Conservation (phyloP, 2,113 vertebrate species). For the Eclectus roratus region DNA sequence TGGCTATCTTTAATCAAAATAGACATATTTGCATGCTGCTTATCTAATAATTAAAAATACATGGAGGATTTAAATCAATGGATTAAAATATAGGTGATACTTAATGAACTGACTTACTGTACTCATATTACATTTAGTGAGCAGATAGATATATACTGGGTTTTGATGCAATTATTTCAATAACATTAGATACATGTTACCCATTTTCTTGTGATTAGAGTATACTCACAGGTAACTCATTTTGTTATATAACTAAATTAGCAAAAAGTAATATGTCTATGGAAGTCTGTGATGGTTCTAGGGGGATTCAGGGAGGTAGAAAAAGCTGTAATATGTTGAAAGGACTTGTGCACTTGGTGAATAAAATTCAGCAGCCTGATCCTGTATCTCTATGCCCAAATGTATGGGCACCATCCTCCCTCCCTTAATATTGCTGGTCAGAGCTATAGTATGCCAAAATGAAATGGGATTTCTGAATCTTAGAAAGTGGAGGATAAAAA, state of each 20-base stretch:
- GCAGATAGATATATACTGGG: not conserved
- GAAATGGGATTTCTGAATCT: not conserved
- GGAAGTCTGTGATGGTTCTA: not conserved
- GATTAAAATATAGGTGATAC: not conserved
- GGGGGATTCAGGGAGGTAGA: not conserved
- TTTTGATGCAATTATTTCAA: not conserved
- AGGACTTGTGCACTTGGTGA: not conserved
- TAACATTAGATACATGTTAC: not conserved
- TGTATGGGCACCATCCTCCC: not conserved
- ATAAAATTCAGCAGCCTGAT: not conserved
- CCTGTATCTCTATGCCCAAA: not conserved
- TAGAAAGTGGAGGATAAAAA: not conserved
- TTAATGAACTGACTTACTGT: not conserved
- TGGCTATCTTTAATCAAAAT: not conserved
- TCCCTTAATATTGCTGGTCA: not conserved
- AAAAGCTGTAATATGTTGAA: not conserved
- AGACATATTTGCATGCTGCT: not conserved
- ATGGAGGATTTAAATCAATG: not conserved
- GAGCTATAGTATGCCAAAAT: not conserved
- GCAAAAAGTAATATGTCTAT: not conserved
- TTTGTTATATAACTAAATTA: not conserved
- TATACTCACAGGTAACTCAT: not conserved
- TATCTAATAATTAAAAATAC: not conserved
- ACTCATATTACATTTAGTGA: not conserved
- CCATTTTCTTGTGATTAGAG: not conserved